phyloP scores from a whole-genome alignment of 2,797 vertebrate species.

The Sparus aurata region DNA sequence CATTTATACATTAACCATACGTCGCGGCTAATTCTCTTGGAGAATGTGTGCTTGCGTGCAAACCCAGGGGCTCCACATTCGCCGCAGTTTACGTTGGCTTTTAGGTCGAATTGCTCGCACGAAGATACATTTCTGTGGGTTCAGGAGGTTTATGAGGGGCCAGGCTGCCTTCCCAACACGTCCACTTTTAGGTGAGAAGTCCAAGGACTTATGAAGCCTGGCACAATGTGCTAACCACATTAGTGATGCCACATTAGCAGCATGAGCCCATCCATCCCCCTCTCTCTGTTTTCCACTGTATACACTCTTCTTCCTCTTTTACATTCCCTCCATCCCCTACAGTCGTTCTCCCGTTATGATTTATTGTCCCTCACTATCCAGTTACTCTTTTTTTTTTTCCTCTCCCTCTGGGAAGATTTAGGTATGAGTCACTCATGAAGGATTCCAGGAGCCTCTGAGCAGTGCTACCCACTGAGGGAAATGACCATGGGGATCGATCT shows the following conservation, averaged over 20 bases:
- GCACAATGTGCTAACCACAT: conserved; percentile 56
- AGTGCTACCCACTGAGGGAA: conserved; percentile 39
- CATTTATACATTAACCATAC: conserved; percentile 28
- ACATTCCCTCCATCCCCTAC: conserved; percentile 22
- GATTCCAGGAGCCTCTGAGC: conserved; percentile 59
- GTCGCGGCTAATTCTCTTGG: conserved; percentile 7
- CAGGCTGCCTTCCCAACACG: background rate
- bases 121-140: conserved; percentile 17
- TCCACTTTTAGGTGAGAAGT: conserved; percentile 19
- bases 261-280: conserved; percentile 4
- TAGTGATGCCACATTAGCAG: conserved; percentile 68
- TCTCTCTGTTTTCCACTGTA: conserved; percentile 19
- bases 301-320: conserved; percentile 45
- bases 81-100: conserved; percentile 4
- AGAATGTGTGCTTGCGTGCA: background rate
- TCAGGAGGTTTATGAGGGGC: conserved; percentile 14
- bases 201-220: conserved; percentile 47
- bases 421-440: conserved; percentile 65
- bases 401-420: conserved; percentile 41
- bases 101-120: background rate
- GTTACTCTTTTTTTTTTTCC: conserved; percentile 21
- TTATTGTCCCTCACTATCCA: conserved; percentile 42
- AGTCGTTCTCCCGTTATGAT: conserved; percentile 45
- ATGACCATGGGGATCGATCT: conserved; percentile 54
- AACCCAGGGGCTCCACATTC: background rate